phyloP scores from a whole-genome alignment of 1,140 invertebrate genomes.

The Drosophila ercepeae region DNA sequence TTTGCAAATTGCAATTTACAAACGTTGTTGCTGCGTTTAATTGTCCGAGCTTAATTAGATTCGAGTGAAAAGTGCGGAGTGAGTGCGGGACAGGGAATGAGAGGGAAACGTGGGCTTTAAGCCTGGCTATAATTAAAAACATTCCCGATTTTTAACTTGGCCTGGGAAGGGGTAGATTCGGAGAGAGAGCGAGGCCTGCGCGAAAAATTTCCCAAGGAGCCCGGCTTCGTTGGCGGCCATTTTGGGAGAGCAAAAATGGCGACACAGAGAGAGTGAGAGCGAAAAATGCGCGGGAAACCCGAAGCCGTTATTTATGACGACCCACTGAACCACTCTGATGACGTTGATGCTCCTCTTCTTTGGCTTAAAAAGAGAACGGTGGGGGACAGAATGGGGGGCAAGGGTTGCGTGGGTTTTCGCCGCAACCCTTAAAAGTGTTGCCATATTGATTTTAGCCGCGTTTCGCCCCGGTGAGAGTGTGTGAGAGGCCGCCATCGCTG shows the following conservation, averaged over 20 bases:
- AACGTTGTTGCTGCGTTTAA: conserved; percentile 41
- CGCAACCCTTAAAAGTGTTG: conserved; percentile 81
- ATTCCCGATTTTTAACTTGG: conserved; percentile 42
- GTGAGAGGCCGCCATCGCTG: conserved; percentile 5
- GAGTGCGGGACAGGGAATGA: neutral
- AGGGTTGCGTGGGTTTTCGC: conserved; percentile 61
- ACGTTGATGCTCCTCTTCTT: conserved; percentile 38
- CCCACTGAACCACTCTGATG: conserved; percentile 77
- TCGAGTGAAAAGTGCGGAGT: neutral
- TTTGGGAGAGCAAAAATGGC: neutral
- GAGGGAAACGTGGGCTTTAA: conserved; percentile 1
- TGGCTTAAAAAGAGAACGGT: neutral
- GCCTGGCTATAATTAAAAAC: conserved; percentile 35
- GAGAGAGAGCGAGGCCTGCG: conserved; percentile 18
- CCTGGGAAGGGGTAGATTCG: neutral
- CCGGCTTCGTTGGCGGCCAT: conserved; percentile 15
- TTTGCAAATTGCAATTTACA: conserved; percentile 33
- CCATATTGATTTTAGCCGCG: conserved; percentile 72
- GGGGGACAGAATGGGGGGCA: neutral
- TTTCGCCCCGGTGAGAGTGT: conserved; percentile 3
- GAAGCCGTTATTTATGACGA: conserved; percentile 66
- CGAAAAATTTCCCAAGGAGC: conserved; percentile 5
- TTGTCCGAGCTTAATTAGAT: conserved; percentile 58
- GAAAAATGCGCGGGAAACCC: conserved; percentile 77
- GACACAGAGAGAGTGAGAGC: conserved; percentile 25